These are phyloP conservation scores for Danaus melanippus DNA, from an alignment of 1,140 invertebrate genomes.

Conservation along the genomic window DNA sequence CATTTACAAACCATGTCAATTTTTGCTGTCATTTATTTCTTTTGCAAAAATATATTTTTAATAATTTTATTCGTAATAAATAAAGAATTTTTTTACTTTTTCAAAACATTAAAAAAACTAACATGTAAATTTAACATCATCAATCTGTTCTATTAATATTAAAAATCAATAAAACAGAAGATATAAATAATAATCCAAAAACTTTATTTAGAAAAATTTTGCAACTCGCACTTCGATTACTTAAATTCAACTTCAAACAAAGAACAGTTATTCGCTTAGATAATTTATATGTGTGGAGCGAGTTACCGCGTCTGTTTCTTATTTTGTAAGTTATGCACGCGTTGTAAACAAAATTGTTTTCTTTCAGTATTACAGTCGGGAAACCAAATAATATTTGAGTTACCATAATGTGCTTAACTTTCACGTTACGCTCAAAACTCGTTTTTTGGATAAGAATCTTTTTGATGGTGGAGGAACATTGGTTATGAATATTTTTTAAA, in stretches of 20 bases:
- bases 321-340: conserved; percentile 18
- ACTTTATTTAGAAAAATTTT: too few species aligned
- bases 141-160: too few species aligned
- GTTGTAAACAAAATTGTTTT: conserved; percentile 19
- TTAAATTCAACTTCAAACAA: conserved; percentile 4
- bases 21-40: too few species aligned
- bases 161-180: too few species aligned
- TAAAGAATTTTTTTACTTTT: too few species aligned
- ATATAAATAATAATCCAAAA: too few species aligned
- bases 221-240: too few species aligned
- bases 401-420: conserved; percentile 12
- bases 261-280: conserved; percentile 16
- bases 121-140: too few species aligned
- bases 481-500: conserved; percentile 4
- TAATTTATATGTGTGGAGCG: conserved; percentile 18
- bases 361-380: conserved; percentile 5
- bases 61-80: too few species aligned
- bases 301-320: conserved; percentile 17
- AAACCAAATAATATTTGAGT: conserved; percentile 15
- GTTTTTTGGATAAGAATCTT: conserved; percentile 8
- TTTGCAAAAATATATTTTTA: too few species aligned
- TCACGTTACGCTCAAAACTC: not conserved
- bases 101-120: too few species aligned
- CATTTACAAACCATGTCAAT: too few species aligned
- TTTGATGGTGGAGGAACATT: conserved; percentile 11